Evolutionary conservation across 2,888 invertebrate species (phyloP).

Genomic region (Ophioninae sp.): DNA sequence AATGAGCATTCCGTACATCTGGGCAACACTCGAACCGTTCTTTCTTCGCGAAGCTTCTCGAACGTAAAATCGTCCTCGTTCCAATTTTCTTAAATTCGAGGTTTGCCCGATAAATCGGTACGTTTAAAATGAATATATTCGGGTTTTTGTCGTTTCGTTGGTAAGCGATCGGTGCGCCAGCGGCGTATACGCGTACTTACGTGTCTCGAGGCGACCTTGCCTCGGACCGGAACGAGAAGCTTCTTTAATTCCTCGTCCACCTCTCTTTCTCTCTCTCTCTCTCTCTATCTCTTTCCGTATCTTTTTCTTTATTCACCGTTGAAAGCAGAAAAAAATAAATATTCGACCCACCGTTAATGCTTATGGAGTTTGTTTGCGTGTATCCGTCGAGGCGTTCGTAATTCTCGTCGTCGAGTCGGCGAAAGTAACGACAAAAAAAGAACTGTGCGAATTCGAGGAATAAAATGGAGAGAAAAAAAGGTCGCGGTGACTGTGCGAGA

Average conservation of each 20-base stretch:
- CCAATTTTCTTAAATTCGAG: neutral
- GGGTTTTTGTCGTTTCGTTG: neutral
- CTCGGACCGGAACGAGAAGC: neutral
- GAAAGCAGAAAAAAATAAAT: neutral
- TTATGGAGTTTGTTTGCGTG: neutral
- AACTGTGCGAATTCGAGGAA: neutral
- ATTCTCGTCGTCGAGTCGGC: neutral
- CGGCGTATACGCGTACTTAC: neutral
- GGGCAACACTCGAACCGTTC: neutral
- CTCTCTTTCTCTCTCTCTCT: neutral
- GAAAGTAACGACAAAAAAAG: neutral
- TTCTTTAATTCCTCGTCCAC: neutral
- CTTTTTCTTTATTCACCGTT: neutral
- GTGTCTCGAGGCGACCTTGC: neutral
- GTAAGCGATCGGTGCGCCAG: neutral
- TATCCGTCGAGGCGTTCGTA: neutral
- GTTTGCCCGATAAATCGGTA: neutral
- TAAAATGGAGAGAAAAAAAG: conserved; percentile 61
- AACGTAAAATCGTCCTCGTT: neutral
- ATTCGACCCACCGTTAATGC: neutral
- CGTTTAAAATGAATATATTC: neutral
- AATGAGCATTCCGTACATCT: neutral
- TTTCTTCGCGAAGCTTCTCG: neutral
- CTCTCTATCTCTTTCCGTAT: neutral
- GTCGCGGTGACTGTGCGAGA: conserved; percentile 66